phyloP scores from a whole-genome alignment of 30 jellyfish, hydroid and myxozoan species.

The Turritopsis dohrnii region DNA sequence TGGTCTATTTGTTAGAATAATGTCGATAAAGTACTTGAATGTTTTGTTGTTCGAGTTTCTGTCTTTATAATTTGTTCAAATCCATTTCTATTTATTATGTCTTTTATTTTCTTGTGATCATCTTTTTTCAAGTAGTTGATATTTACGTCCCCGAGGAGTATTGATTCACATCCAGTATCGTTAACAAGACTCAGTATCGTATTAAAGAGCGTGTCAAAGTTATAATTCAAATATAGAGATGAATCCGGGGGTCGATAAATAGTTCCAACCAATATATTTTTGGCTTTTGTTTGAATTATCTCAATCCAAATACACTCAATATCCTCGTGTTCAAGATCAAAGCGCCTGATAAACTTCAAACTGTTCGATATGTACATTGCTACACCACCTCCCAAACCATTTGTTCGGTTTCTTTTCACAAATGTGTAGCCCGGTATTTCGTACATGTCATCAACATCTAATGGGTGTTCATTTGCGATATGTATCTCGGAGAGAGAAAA shows the following conservation, averaged over 20 bases:
- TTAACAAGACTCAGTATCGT: no score
- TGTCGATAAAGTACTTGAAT: constrained; percentile 42
- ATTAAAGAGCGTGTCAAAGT: constrained; percentile 26
- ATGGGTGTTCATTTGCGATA: not conserved
- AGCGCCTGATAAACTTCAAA: constrained; percentile 36
- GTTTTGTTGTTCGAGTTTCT: constrained; percentile 38
- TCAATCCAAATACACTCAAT: constrained; percentile 51
- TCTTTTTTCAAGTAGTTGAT: constrained; percentile 42
- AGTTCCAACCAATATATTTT: constrained; percentile 36
- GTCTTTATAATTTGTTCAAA: constrained; percentile 24
- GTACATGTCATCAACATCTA: not conserved
- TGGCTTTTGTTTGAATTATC: constrained; percentile 38
- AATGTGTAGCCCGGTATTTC: constrained; percentile 41
- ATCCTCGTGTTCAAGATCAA: constrained; percentile 49
- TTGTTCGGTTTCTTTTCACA: constrained; percentile 36
- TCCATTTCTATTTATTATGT: constrained; percentile 13
- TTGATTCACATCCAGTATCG: constrained; percentile 24
- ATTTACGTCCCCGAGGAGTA: constrained; percentile 61
- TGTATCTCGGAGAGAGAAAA: not conserved
- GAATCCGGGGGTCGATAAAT: constrained; percentile 57
- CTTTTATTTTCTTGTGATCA: constrained; percentile 32
- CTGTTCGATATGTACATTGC: constrained; percentile 50
- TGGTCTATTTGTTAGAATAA: constrained; percentile 31
- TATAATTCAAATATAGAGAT: constrained; percentile 27
- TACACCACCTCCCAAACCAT: constrained; percentile 59